Evolutionary conservation across 2,888 invertebrate species (phyloP).

Genomic region (Protophormia terraenovae): DNA sequence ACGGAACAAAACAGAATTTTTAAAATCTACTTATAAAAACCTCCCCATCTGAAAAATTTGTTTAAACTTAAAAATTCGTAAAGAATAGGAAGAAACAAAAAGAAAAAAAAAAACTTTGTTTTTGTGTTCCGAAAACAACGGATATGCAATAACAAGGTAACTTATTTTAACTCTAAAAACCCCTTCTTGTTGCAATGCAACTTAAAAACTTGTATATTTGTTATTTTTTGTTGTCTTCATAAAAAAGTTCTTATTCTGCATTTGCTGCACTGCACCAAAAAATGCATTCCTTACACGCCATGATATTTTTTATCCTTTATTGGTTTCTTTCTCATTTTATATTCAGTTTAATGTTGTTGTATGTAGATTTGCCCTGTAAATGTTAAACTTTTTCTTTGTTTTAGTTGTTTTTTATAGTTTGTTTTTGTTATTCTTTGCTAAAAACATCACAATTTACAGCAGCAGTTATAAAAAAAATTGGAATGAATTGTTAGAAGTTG

Average conservation of each 20-base stretch:
- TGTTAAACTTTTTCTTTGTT: conserved; percentile 50
- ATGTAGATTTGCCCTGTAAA: conserved; percentile 47
- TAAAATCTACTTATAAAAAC: conserved; percentile 65
- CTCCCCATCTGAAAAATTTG: conserved; percentile 55
- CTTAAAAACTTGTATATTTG: conserved; percentile 41
- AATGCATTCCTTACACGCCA: conserved; percentile 68
- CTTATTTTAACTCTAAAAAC: conserved; percentile 13
- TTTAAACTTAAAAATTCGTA: conserved; percentile 7
- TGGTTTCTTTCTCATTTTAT: conserved; percentile 58
- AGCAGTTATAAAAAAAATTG: conserved; percentile 54
- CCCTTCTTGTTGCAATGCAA: conserved; percentile 59
- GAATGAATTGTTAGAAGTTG: not conserved
- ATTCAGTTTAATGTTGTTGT: conserved; percentile 44
- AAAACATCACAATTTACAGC: conserved; percentile 69
- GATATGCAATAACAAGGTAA: conserved; percentile 63
- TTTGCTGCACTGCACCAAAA: conserved; percentile 69
- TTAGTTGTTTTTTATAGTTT: conserved; percentile 26
- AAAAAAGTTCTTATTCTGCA: conserved; percentile 62
- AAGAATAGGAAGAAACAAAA: conserved; percentile 28
- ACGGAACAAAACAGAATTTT: conserved; percentile 50
- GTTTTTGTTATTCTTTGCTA: conserved; percentile 25
- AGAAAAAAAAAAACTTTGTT: conserved; percentile 35
- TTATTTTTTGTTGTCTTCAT: not conserved
- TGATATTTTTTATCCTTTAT: conserved; percentile 55
- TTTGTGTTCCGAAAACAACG: conserved; percentile 51